Evolutionary conservation across 2,797 vertebrate species (phyloP).

Genomic region (Peromyscus aztecus): DNA sequence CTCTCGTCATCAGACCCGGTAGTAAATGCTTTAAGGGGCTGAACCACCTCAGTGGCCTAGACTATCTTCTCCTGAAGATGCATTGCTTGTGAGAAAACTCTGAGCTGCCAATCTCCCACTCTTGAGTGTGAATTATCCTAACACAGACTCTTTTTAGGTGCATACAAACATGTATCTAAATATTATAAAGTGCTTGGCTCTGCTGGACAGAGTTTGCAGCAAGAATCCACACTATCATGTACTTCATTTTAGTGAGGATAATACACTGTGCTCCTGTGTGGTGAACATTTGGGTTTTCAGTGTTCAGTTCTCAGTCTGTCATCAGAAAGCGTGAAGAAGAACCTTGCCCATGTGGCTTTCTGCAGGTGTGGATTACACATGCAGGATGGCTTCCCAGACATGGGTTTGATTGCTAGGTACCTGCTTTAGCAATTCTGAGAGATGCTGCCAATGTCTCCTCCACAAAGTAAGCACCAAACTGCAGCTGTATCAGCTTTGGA

Average conservation of each 20-base stretch:
- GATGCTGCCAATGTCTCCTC: not conserved
- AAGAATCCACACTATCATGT: not conserved
- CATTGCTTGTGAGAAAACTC: not conserved
- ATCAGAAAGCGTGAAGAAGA: not conserved
- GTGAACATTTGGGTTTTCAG: too few species aligned
- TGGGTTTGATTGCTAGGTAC: not conserved
- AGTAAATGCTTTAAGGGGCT: not conserved
- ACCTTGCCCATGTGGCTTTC: not conserved
- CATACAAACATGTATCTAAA: not conserved
- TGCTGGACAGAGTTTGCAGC: not conserved
- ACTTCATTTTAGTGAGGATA: not conserved
- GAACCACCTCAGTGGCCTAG: not conserved
- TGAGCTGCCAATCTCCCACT: not conserved
- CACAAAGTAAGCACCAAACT: not conserved
- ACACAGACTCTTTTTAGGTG: not conserved
- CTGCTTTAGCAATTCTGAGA: conserved; percentile 30
- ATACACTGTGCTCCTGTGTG: accelerated
- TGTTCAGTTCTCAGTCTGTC: not conserved
- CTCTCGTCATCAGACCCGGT: not conserved
- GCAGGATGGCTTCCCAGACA: not conserved
- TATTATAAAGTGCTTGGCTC: not conserved
- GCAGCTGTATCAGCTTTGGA: not conserved
- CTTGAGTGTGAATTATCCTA: conserved; percentile 23
- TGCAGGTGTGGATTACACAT: not conserved
- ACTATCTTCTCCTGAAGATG: conserved; percentile 1